Percentiles rank a stretch among this genome's conserved stretches.
phyloP scores from a whole-genome alignment of 2,888 invertebrate genomes.

The Frankliniella fusca region DNA sequence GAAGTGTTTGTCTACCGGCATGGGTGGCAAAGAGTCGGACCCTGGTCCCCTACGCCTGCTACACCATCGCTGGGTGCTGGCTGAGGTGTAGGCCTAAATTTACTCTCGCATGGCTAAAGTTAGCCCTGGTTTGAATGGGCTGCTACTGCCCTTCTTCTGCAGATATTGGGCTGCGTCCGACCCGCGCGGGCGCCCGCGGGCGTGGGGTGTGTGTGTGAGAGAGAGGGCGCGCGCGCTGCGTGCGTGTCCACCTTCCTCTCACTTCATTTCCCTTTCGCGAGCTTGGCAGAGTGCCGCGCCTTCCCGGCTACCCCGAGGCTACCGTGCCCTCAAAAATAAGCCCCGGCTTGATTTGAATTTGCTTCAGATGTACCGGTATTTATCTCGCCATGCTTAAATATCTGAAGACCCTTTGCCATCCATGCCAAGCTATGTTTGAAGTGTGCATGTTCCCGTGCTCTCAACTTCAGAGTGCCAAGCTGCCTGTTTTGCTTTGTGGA shows the following conservation, averaged over 20 bases:
- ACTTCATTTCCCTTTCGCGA: neutral
- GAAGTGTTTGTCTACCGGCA: neutral
- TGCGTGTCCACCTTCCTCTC: neutral
- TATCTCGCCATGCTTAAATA: no score
- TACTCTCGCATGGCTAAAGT: neutral
- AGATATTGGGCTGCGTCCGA: neutral
- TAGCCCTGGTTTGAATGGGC: slow-evolving; percentile 9
- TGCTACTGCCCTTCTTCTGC: neutral
- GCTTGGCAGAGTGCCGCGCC: neutral
- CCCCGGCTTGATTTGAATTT: no score
- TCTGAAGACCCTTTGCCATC: neutral
- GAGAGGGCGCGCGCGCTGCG: neutral
- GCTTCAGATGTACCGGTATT: no score
- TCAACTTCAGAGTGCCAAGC: neutral
- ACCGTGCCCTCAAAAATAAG: no score
- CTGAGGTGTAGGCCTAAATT: neutral
- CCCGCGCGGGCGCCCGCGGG: no score
- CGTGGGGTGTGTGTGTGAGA: neutral
- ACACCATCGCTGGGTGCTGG: no score
- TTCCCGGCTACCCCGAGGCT: neutral
- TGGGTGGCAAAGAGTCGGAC: neutral
- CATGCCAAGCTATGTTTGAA: neutral
- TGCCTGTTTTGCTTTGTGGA: neutral
- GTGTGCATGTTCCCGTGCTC: slow-evolving; percentile 7
- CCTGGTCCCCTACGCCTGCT: no score